Conservation (phyloP, 2,113 vertebrate species). For the Ailuropoda melanoleuca region DNA sequence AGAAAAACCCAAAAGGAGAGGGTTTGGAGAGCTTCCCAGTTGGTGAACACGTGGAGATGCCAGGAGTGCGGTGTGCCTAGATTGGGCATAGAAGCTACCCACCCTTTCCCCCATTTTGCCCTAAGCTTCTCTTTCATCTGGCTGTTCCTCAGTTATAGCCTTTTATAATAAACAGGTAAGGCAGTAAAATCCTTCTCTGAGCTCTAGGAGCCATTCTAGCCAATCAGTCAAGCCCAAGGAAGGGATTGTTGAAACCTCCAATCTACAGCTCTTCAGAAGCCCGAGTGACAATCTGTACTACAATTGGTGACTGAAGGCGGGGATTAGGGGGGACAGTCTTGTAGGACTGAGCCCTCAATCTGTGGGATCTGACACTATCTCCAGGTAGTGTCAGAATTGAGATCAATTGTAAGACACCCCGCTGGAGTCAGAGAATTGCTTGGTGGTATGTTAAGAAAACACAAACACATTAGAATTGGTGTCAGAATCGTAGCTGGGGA, state of each 20-base stretch:
- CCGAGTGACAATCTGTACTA: background rate
- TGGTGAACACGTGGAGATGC: no score
- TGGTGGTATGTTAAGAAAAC: background rate
- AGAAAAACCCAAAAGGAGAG: background rate
- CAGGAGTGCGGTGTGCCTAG: fast-evolving
- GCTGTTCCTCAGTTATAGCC: background rate
- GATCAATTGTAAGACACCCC: background rate
- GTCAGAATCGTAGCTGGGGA: background rate
- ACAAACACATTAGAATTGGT: background rate
- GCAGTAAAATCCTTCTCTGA: background rate
- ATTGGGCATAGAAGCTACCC: background rate
- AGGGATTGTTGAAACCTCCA: background rate
- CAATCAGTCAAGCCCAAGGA: background rate
- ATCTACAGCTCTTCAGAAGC: background rate
- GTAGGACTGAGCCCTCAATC: background rate
- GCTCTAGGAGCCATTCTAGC: background rate
- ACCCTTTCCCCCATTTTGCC: background rate
- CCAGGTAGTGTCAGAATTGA: background rate
- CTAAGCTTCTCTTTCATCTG: background rate
- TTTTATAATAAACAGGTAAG: background rate
- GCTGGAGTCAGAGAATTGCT: background rate
- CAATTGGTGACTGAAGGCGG: background rate
- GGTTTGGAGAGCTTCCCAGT: background rate
- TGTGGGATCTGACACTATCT: background rate
- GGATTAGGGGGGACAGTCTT: background rate